These are phyloP conservation scores for Leucoraja erinaceus DNA, from an alignment of 2,113 vertebrate genomes.

Conservation along the genomic window DNA sequence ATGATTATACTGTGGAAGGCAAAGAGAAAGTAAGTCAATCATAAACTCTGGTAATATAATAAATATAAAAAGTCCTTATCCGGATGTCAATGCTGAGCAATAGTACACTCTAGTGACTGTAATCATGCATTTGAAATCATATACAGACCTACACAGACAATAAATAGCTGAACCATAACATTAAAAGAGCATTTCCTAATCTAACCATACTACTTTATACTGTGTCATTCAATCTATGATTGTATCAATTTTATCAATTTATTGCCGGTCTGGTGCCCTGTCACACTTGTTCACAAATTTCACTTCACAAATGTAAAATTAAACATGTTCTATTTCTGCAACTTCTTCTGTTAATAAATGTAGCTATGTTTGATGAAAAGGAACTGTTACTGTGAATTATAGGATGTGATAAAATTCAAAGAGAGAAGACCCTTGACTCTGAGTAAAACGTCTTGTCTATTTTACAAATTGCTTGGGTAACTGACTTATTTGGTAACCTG, in stretches of 20 bases:
- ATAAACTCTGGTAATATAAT: background rate
- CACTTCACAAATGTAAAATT: background rate
- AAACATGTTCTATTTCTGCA: background rate
- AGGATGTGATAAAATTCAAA: background rate
- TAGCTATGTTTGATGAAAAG: background rate
- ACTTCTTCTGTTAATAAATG: background rate
- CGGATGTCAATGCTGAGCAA: background rate
- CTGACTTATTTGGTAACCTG: background rate
- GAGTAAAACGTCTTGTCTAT: background rate
- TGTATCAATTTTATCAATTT: background rate
- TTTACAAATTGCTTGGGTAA: background rate
- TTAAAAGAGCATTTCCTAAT: background rate
- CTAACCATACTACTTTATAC: background rate
- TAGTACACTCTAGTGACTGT: background rate
- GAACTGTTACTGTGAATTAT: background rate
- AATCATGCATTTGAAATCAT: background rate
- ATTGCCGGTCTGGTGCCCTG: background rate
- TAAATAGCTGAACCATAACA: background rate
- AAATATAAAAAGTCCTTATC: background rate
- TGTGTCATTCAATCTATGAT: background rate
- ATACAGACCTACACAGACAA: background rate
- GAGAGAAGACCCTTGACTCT: background rate
- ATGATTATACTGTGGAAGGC: slow-evolving; percentile 57
- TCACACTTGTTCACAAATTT: background rate
- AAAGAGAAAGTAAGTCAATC: background rate